Base-by-base conservation (phyloP, 2,888 invertebrate genomes). In the Drosophila koepferae region DNA sequence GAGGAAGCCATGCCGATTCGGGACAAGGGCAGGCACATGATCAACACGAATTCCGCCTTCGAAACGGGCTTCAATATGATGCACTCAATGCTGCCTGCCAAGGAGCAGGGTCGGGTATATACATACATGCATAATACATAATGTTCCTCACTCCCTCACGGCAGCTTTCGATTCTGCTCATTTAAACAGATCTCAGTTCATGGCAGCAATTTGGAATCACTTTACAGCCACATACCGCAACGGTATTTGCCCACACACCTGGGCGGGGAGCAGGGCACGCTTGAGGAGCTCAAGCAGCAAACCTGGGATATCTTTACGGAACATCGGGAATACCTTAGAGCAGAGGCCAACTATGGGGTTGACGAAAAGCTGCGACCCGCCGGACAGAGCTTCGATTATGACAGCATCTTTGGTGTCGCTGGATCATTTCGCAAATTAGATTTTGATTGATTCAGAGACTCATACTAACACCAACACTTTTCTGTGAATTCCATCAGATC, bases 1-100 rank as follows among this genome's bases (percentile, higher is more conserved):
- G 94, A 95, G 92, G 94, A 95, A 66, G 95, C 94, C 1, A 93
- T 95, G 63, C 96, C 96, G 0, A 89, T 95, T n/a, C 93, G 95
- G 36, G 94, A 95, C 31, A 94, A 94, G 78, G 94, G 94, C 14
- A 92, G 94, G 65, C 94, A 95, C 80, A 94, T 95, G 38, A 89
- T 95, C 49, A 95, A 95, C 90, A 93, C 94, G 0, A 94, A 95
- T 0, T 40, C 94, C 0, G 94, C 94, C n/a, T 95, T 95, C 70
- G 95, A 95, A 74, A 92, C 94, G 0, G 92, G 95, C 0, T 95
- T 94, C 79, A 93, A 94, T 51, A 90, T 95, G 54, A 91, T 95
- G 31, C 94, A 94, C 82, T 90, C 94, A 16, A 94, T 95, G 74
- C 91, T 95, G 87, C 94, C 94, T 31, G 94, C 94, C 53, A 96